These are phyloP conservation scores for Spodoptera litura DNA, from an alignment of 1,140 invertebrate genomes.

Conservation along the genomic window DNA sequence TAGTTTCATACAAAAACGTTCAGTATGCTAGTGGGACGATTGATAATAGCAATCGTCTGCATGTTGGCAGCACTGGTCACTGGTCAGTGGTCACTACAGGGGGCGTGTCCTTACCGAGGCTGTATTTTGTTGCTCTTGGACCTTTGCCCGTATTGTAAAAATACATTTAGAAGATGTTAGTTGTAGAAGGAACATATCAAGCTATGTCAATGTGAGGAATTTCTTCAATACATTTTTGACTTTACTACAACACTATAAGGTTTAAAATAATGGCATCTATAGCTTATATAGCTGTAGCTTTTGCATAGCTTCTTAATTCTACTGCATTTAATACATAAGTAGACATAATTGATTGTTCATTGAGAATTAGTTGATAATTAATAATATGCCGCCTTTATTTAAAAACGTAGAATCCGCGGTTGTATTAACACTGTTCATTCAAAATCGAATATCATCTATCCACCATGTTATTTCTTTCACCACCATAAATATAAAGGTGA, in stretches of 20 bases:
- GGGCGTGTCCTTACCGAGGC: slow-evolving; percentile 1
- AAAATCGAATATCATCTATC: no score
- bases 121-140: slow-evolving; percentile 29
- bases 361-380: no score
- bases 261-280: no score
- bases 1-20: not conserved
- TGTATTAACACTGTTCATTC: no score
- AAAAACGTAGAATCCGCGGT: no score
- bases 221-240: not conserved
- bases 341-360: no score
- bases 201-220: not conserved
- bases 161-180: slow-evolving; percentile 1
- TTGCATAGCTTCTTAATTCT: no score
- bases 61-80: slow-evolving; percentile 10
- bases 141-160: not conserved
- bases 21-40: not conserved
- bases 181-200: not conserved
- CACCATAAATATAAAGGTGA: not conserved
- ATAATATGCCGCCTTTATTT: no score
- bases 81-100: not conserved
- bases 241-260: no score
- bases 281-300: no score
- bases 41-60: slow-evolving; percentile 30
- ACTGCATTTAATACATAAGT: no score
- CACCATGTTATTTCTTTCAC: not conserved